phyloP scores from a whole-genome alignment of 2,888 invertebrate species.

The Cephalotes varians region DNA sequence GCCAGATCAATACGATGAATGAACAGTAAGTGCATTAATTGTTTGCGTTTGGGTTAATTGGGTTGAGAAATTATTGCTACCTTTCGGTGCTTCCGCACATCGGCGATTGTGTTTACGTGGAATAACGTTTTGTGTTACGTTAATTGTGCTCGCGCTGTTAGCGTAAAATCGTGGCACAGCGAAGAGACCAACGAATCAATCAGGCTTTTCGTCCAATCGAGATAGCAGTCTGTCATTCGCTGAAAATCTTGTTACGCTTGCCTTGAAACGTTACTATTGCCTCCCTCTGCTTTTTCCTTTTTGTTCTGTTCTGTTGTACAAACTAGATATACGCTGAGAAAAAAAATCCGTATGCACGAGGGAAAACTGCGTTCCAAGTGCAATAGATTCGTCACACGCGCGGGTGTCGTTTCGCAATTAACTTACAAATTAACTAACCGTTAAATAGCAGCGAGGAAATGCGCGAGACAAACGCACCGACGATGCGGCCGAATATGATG shows the following conservation, averaged over 20 bases:
- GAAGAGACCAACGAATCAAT: slow-evolving; percentile 81
- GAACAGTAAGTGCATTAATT: slow-evolving; percentile 29
- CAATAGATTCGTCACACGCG: slow-evolving; percentile 9
- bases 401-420: background rate
- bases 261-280: slow-evolving; percentile 63
- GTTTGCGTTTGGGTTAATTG: slow-evolving; percentile 44
- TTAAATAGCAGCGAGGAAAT: background rate
- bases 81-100: slow-evolving; percentile 42
- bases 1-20: slow-evolving; percentile 25
- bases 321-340: slow-evolving; percentile 17
- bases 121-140: slow-evolving; percentile 52
- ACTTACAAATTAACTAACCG: background rate
- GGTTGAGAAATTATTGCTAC: slow-evolving; percentile 40
- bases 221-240: slow-evolving; percentile 49
- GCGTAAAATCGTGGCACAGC: slow-evolving; percentile 62
- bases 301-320: slow-evolving; percentile 61
- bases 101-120: slow-evolving; percentile 50
- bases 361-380: slow-evolving; percentile 39
- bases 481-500: background rate
- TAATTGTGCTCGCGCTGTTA: slow-evolving; percentile 63
- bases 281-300: slow-evolving; percentile 67
- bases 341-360: slow-evolving; percentile 24
- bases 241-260: slow-evolving; percentile 61
- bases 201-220: slow-evolving; percentile 70
- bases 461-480: background rate